Evolutionary conservation across 1,140 invertebrate species (phyloP), one percentile per base, ranked within the genome.

Genomic region (Lethocerus indicus): DNA sequence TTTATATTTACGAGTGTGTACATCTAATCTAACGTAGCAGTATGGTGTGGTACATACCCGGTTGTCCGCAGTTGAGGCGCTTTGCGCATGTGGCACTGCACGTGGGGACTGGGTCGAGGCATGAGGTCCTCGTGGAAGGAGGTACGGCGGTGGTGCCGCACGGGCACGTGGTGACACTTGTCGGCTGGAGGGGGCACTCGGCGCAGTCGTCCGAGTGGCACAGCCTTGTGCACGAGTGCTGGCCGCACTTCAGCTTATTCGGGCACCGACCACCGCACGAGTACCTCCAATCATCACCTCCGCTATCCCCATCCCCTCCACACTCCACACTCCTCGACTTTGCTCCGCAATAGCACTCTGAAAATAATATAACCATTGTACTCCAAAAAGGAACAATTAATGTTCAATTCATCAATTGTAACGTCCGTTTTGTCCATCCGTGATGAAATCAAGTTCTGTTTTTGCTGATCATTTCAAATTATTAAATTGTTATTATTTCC

Each of bases 71-170:
- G 26, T 67, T 67, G 4, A 96, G 65, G 1, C 68, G 66, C 62
- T 89, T 89, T 2, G 70, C 73, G 64, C 93, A 98, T 20, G 66
- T 63, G 50, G 83, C 75, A 21, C 76, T 76, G 67, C 94, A 98
- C 20, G 78, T 75, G 0, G 90, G 88, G 56, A 97, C 74, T 0
- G 83, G 75, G 65, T 96, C 91, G 5, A 79, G 68, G 62, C 93
- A 98, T 12, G 70, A 75, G 29, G 64, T 71, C 53, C 82, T 70
- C 29, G 57, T 59, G 46, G 57, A 64, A 20, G 67, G 59, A 56
- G 64, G 67, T 52, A 64, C 65, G 50, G 61, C 58, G 5, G 74
- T 83, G 63, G 87, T 79, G 0, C 84, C 87, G 65, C 92, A 97
- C 1, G 79, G 84, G 64, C 92, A 97, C n/a, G 70, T 71, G 6